Evolutionary conservation across 2,888 invertebrate species (phyloP).

Genomic region (Oscheius sp.): DNA sequence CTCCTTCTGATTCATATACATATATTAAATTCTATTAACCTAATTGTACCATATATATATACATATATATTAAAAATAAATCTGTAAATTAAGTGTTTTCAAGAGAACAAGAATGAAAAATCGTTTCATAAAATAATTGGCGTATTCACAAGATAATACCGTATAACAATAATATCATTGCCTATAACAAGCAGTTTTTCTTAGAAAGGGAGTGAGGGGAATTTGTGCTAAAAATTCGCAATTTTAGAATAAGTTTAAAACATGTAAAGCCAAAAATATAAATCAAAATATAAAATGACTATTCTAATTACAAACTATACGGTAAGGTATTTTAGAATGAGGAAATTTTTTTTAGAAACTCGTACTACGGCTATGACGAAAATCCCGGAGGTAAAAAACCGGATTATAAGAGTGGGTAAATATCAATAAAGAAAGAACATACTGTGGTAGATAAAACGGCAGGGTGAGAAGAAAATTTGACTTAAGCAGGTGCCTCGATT

Average conservation of each 20-base stretch:
- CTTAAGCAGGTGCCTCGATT: not conserved
- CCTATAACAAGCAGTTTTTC: too few species aligned
- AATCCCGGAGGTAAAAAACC: not conserved
- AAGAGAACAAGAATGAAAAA: not conserved
- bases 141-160: not conserved
- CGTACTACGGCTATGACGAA: not conserved
- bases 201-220: too few species aligned
- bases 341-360: not conserved
- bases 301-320: not conserved
- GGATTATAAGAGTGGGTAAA: not conserved
- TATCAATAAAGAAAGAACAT: conserved; percentile 1
- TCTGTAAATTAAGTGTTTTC: too few species aligned
- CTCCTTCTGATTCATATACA: too few species aligned
- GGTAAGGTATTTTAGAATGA: too few species aligned
- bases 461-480: not conserved
- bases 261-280: not conserved
- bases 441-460: not conserved
- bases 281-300: not conserved
- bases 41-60: too few species aligned
- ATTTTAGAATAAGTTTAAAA: too few species aligned
- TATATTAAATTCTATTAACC: too few species aligned
- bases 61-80: too few species aligned
- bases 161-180: not conserved
- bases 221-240: too few species aligned
- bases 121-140: not conserved